Percentiles rank a stretch among this genome's conserved stretches.
phyloP scores from a whole-genome alignment of 2,113 vertebrate species.

The Gymnogyps californianus region DNA sequence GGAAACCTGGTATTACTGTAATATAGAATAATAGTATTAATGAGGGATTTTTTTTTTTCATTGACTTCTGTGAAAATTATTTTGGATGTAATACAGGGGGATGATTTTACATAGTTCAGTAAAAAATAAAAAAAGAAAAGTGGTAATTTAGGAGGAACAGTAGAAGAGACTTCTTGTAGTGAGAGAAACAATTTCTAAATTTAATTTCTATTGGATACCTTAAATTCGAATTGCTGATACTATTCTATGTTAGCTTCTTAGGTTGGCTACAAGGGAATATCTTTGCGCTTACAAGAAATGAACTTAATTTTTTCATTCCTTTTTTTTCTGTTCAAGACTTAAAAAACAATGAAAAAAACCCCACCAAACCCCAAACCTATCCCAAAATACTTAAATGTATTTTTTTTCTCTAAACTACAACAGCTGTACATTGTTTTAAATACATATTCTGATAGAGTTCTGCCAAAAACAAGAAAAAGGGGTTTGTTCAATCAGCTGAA shows the following conservation, averaged over 20 bases:
- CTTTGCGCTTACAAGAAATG: not conserved
- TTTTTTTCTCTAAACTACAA: not conserved
- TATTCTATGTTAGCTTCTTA: not conserved
- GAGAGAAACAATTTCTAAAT: not conserved
- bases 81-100: not conserved
- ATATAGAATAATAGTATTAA: not conserved
- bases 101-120: not conserved
- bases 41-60: not conserved
- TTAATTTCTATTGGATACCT: not conserved
- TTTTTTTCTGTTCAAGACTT: not conserved
- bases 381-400: not conserved
- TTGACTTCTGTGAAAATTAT: not conserved
- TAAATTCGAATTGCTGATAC: not conserved
- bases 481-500: slow-evolving; percentile 27
- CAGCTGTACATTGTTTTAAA: not conserved
- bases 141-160: not conserved
- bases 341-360: not conserved
- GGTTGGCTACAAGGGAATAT: not conserved
- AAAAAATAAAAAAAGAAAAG: not conserved
- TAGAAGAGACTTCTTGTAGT: not conserved
- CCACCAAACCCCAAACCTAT: not conserved
- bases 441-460: not conserved
- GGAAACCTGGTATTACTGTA: not conserved
- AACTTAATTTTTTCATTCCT: not conserved
- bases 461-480: not conserved